phyloP scores from a whole-genome alignment of 2,113 vertebrate genomes.

The Silurus glanis region DNA sequence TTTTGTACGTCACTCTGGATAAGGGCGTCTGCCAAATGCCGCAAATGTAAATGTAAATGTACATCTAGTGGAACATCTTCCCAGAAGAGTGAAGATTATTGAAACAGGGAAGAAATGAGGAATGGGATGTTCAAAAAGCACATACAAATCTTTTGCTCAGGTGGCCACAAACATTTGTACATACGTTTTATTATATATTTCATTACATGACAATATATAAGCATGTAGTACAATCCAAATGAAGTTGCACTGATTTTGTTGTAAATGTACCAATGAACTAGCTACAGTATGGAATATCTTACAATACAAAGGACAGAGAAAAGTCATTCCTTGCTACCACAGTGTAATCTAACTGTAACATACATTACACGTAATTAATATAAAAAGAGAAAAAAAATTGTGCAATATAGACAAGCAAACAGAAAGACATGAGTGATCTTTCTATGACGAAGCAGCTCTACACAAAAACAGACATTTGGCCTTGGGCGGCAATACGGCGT shows the following conservation, averaged over 20 bases:
- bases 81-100: no score
- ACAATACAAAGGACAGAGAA: neutral
- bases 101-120: no score
- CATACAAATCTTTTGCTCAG: no score
- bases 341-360: conserved; percentile 3
- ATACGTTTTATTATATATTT: neutral
- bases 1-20: no score
- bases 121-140: no score
- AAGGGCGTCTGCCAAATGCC: no score
- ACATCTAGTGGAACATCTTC: no score
- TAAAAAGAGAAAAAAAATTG: neutral
- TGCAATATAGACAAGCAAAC: conserved; percentile 35
- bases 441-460: conserved; percentile 34
- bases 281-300: neutral
- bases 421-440: conserved; percentile 25
- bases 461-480: conserved; percentile 59
- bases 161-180: no score
- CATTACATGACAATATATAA: neutral
- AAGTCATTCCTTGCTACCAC: neutral
- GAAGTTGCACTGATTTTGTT: neutral
- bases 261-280: neutral
- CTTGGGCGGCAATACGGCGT: conserved; percentile 72
- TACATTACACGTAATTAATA: neutral
- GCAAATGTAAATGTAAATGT: no score
- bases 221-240: neutral